Base-by-base conservation (phyloP, 2,888 invertebrate species). In the Nudaria mundana region DNA sequence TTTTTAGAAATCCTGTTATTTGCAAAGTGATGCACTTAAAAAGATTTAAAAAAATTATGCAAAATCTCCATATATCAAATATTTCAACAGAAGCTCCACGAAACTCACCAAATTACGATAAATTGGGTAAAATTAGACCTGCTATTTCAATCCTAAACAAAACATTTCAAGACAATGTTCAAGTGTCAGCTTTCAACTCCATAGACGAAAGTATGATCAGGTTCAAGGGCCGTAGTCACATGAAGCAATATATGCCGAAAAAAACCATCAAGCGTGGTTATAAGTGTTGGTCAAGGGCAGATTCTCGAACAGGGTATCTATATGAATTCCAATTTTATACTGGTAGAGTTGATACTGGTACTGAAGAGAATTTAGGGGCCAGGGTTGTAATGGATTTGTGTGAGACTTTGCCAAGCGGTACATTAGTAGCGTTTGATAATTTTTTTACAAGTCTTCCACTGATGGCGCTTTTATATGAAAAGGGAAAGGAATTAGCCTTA, bases 361-460 rank as follows among this genome's bases (percentile, higher is more conserved):
- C 3, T 3, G 30, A 56, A 28, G 48, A 57, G 39, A 39, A 48
- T 5, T 13, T 52, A 7, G 54, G 54, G 0, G 50, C 48, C 23
- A 53, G 50, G 34, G 52, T 56, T 0, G 56, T 62, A 0, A 52
- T 34, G 45, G 54, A 50, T 28, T 45, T 66, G 0, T 57, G 49
- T 12, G 35, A 10, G 30, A 45, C 29, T 28, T 23, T 63, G 12
- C 60, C 56, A 11, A 12, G 6, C 43, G 52, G 65, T 23, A 61
- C 60, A 0, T 35, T 62, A 37, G 22, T 65, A n/a, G 63, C 62
- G 3, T 69, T 67, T 40, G 66, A 70, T 24, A 66, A 64, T 33
- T 66, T 66, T 38, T 66, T 66, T 34, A 62, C 63, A 1, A 46
- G 61, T 8, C 52, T 48, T 14, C 40, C 53, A 15, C 34, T 66